Base-by-base conservation (phyloP, 2,797 vertebrate species). In the Bufotes viridis region DNA sequence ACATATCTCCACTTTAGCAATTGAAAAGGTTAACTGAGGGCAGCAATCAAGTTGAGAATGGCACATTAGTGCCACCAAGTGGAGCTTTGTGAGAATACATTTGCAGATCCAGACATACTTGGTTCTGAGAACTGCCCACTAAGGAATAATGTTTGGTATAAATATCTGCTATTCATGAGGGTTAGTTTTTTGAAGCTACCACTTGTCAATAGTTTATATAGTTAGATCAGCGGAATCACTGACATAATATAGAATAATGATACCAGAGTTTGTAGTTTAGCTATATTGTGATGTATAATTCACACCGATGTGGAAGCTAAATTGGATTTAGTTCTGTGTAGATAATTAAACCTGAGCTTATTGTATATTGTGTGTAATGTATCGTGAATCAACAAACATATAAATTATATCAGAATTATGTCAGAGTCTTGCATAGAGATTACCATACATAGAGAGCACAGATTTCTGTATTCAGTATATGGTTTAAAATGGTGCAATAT, bases 41-140 rank as follows among this genome's bases (percentile, higher is more conserved):
- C 3, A 26, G n/a, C n/a, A n/a, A n/a, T n/a, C 26, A 3, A 53
- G n/a, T 79, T 42, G n/a, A 80, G 22, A 80, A 86, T 57, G 53
- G 29, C 78, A 60, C 63, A 53, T 70, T 70, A 79, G 49, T 80
- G 85, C 85, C 85, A 80, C 63, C 85, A 79, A 70, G 85, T 86
- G 85, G 76, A 4, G 22, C 5, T 42, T 72, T 80, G n/a, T 34
- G 2, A 24, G 29, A 18, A 13, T 74, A n/a, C 34, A 6, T 34
- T 20, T 55, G 51, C 14, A 69, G 63, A 67, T 24, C 8, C 11
- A 1, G 9, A 29, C 15, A 13, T 11, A 17, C 17, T 24, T 22
- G 20, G 4, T 9, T 11, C 18, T 15, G 57, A n/a, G 1, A 34
- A 42, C 4, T 24, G 20, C 17, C 29, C 22, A 6, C 53, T 72